These are phyloP conservation scores for Pristionchus mayeri DNA, from an alignment of 2,888 invertebrate species.

Conservation along the genomic window DNA sequence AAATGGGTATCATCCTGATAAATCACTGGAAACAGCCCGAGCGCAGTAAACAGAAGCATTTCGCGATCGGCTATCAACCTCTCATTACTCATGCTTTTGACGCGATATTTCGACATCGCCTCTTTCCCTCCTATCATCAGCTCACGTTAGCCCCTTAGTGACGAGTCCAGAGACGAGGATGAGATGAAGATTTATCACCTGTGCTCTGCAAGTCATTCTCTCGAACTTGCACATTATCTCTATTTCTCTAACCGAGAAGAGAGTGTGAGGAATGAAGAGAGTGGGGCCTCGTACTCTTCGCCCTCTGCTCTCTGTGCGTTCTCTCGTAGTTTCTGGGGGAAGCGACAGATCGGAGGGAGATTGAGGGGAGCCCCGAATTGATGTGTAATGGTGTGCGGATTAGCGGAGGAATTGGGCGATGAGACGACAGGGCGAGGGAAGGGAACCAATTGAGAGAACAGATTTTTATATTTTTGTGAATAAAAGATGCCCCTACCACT, in stretches of 20 bases:
- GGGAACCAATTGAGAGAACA: too few species aligned
- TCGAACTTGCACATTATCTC: too few species aligned
- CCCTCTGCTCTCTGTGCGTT: not conserved
- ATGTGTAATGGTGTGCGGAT: conserved; percentile 28
- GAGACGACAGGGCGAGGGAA: too few species aligned
- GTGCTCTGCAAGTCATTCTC: too few species aligned
- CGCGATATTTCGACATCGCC: not conserved
- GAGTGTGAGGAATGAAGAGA: conserved; percentile 28
- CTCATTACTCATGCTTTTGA: not conserved
- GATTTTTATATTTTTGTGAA: too few species aligned
- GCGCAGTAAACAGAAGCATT: not conserved
- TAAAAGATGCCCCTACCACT: too few species aligned
- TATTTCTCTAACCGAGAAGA: not conserved
- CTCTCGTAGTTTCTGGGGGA: not conserved
- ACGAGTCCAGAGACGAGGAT: not conserved
- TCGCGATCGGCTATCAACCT: not conserved
- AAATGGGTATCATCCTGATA: too few species aligned
- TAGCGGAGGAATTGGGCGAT: not conserved
- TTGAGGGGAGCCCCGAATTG: not conserved
- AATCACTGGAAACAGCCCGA: not conserved
- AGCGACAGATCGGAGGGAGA: not conserved
- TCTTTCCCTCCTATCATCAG: not conserved
- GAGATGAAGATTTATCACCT: conserved; percentile 41
- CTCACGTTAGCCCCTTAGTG: not conserved
- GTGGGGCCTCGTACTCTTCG: conserved; percentile 5